Base-by-base conservation (phyloP, 2,797 vertebrate genomes). In the Pteronotus mesoamericanus region DNA sequence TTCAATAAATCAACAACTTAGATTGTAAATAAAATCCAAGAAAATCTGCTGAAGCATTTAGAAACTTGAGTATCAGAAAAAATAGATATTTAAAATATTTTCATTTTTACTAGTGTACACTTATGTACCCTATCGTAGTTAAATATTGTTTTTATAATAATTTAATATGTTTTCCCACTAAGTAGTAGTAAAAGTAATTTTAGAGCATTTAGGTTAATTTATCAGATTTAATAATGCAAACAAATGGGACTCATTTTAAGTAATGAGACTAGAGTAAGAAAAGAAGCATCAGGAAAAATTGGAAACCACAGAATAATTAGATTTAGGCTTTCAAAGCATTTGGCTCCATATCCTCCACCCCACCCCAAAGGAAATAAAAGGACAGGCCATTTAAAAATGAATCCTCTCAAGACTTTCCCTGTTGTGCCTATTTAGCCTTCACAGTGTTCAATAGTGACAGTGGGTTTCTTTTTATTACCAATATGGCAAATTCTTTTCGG, bases 131-230 rank as follows among this genome's bases (percentile, higher is more conserved):
- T 87, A 59, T 92, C 88, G 90, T 82, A 77, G 64, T 51, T 96
- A 85, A 94, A 86, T 86, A 77, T 89, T 94, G 29, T 93, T 96
- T 94, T 96, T 91, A 48, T 78, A 86, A 79, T 96, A 94, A 91
- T 83, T 95, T 97, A 92, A 96, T 96, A 85, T 66, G 34, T 94
- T 96, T 97, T 94, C 75, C 87, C 48, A 90, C 88, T 95, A 96
- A 94, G 78, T 83, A 84, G 66, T 68, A 96, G 44, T 77, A 91
- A 97, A 97, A 94, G 89, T 97, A 95, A 94, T 95, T 97, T 98
- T 75, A 95, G 72, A 91, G 39, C 92, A 86, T 96, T 91, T 95
- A 96, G 75, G 75, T 91, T 95, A 96, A 96, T 96, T 96, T 93
- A 94, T 96, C 95, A 89, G 83, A 91, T 86, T 91, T 96, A 97